Base-by-base conservation (phyloP, 2,113 vertebrate species). In the Hippolais icterina region DNA sequence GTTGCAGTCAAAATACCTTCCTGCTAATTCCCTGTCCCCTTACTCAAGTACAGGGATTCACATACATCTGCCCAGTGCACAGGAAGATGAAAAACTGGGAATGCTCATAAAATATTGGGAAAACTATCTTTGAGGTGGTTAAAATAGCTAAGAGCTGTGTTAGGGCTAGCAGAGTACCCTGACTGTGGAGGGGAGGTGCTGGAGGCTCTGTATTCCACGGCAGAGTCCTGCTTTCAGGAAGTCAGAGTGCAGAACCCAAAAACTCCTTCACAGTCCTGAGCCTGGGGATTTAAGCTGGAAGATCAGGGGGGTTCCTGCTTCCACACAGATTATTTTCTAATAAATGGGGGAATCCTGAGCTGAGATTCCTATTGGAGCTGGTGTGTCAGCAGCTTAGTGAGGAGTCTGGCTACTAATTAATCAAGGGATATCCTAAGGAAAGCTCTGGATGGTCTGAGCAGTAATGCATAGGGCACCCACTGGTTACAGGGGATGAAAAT, bases 341-440 rank as follows among this genome's bases (percentile, higher is more conserved):
- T 9, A 27, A 59, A 56, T 4, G 28, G 52, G 53, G 52, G 76
- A 50, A 33, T 72, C 54, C 46, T 11, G 57, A 37, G 35, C 70
- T 29, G 54, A 81, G 79, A 29, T 70, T 56, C 25, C 46, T 12
- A 1, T 25, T 50, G 90, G 86, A 70, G 3, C 14, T 17, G 49
- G 3, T 44, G 41, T 21, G 23, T n/a, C 59, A 8, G 78, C 69
- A 49, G 46, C 71, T 49, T 37, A 5, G 12, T 22, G 83, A 75
- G 35, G 11, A 39, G 35, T 56, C 64, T 95, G 71, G 77, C 70
- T 85, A 31, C 37, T 71, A 18, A 65, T 84, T 35, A 64, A 29
- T 59, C 1, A 1, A 52, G 68, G 5, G 6, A 2, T 31, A 18
- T 5, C 44, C 4, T 71, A 4, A 47, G 7, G 3, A 1, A 6